These are phyloP conservation scores for Rostratula benghalensis DNA, from an alignment of 2,113 vertebrate genomes.

Conservation along the genomic window DNA sequence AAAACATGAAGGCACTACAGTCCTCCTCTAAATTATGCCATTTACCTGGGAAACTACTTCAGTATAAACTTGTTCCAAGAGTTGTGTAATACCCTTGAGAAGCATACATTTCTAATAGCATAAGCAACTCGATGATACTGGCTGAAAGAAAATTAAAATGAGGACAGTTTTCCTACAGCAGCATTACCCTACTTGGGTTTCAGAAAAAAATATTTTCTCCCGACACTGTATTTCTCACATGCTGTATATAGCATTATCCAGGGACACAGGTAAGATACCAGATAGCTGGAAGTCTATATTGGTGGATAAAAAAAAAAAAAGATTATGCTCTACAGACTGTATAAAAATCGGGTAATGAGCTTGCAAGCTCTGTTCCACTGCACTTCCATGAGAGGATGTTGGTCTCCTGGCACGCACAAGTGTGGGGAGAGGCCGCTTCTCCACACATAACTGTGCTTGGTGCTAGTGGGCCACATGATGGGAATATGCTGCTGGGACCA, in stretches of 20 bases:
- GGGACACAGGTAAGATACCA: neutral
- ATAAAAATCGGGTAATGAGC: neutral
- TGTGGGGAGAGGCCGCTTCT: neutral
- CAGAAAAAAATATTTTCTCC: neutral
- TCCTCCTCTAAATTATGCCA: neutral
- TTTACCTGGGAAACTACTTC: neutral
- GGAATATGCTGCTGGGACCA: slow-evolving; percentile 8
- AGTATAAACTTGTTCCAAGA: neutral
- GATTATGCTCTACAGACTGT: neutral
- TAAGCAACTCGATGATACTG: neutral
- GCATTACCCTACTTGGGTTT: neutral
- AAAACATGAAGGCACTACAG: neutral
- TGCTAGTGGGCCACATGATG: neutral
- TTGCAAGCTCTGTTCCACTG: slow-evolving; percentile 11
- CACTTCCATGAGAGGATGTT: slow-evolving; percentile 6
- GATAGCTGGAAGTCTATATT: neutral
- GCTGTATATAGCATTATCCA: neutral
- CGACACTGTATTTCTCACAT: neutral
- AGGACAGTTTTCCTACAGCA: neutral
- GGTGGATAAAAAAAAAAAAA: neutral
- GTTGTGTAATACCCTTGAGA: neutral
- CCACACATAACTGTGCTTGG: neutral
- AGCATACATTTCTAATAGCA: neutral
- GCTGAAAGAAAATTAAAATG: neutral
- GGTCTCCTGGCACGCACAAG: neutral